Conservation (phyloP, 2,888 invertebrate species). For the Candidula unifasciata region DNA sequence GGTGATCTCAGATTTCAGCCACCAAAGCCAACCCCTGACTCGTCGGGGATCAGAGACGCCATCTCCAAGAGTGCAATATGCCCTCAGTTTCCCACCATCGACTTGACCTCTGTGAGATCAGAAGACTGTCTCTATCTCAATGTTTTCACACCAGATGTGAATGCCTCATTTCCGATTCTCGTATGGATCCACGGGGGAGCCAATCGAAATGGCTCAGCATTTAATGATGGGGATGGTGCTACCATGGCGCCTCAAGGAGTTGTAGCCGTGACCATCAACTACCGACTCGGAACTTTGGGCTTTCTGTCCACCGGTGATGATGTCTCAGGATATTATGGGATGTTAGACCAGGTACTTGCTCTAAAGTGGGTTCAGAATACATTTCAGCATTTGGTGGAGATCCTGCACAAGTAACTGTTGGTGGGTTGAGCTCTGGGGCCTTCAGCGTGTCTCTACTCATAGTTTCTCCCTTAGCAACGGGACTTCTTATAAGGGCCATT, state of each 20-base stretch:
- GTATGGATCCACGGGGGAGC: conserved; percentile 29
- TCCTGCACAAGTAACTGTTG: conserved; percentile 20
- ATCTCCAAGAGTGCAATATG: not conserved
- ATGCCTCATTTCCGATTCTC: conserved; percentile 5
- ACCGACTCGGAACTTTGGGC: not conserved
- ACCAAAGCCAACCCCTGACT: conserved; percentile 3
- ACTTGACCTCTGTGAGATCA: not conserved
- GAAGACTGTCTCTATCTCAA: conserved; percentile 40
- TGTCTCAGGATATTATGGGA: not conserved
- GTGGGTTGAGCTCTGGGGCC: conserved; percentile 3
- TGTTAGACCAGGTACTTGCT: not conserved
- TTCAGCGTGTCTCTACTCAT: conserved; percentile 5
- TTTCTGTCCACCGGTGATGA: conserved; percentile 12
- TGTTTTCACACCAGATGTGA: conserved; percentile 16
- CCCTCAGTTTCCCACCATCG: not conserved
- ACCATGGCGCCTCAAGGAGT: not conserved
- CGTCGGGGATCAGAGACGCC: conserved; percentile 2
- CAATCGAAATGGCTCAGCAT: not conserved
- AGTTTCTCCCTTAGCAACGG: conserved; percentile 27
- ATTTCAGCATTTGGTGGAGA: conserved; percentile 25
- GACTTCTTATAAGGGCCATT: conserved; percentile 16
- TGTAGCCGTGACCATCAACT: not conserved
- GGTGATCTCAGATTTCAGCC: conserved; percentile 19
- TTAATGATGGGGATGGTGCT: not conserved
- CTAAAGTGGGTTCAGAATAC: too few species aligned